Evolutionary conservation across 1,140 invertebrate species (phyloP), one percentile per base, ranked within the genome.

Genomic region (Colletes gigas): DNA sequence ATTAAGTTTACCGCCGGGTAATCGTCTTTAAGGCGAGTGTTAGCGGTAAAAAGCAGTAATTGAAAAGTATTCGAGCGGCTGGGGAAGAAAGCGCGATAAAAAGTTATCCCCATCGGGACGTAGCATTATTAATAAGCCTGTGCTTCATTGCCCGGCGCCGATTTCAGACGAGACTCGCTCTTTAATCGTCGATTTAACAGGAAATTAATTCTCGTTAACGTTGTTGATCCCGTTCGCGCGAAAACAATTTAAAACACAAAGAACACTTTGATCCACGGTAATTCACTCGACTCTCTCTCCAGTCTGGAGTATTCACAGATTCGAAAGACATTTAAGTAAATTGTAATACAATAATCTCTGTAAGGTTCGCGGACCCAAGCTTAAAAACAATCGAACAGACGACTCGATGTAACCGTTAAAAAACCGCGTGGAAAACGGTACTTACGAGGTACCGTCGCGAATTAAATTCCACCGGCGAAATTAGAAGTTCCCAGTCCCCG

Each of bases 21-120:
- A 52, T 63, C 44, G 4, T 12, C 14, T 6, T 4, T 10, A 8
- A 3, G 39, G 17, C 4, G 14, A 15, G 14, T 19, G 17, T 9
- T 14, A 7, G 7, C 10, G 17, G 7, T 54, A 54, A 47, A 47
- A 47, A 47, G 30, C 15, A 21, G 75, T 86, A 78, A 85, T 86
- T 86, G 70, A 86, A 54, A 72, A 63, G 50, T 52, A 68, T 57
- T 57, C 57, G 63, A 52, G 69, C 55, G 67, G 47, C 30, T 39
- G 55, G 60, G 68, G 60, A 84, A 85, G 69, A 84, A 81, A 73
- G 65, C 65, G 59, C 81, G 84, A 85, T 86, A 82, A 85, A 86
- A 86, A 86, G 74, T 85, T 84, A 59, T 59, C 41, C 14, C 71
- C 50, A 50, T 17, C 15, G 60, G 55, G 57, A 30, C 66, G 60